Percentiles rank a stretch among this genome's conserved stretches.
These are phyloP conservation scores for Deroplatys truncata DNA, from an alignment of 2,888 invertebrate genomes.

Conservation along the genomic window DNA sequence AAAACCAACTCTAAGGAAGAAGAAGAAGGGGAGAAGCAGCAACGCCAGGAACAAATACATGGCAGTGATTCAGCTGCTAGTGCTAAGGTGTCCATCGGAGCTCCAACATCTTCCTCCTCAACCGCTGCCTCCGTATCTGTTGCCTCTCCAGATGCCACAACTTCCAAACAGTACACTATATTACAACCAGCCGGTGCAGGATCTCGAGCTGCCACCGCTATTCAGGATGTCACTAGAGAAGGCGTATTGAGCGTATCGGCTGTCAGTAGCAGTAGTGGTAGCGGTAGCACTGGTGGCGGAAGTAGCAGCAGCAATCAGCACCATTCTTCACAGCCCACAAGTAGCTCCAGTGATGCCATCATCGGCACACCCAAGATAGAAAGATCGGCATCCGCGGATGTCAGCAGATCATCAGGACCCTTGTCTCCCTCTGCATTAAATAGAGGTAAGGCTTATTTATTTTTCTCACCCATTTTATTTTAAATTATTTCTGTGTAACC, in stretches of 20 bases:
- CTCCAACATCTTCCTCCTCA: conserved; percentile 36
- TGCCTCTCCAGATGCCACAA: conserved; percentile 37
- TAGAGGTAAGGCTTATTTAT: conserved; percentile 60
- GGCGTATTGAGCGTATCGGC: conserved; percentile 60
- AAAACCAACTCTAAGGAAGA: conserved; percentile 39
- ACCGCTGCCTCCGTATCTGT: background rate
- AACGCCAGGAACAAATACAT: background rate
- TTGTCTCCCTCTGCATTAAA: conserved; percentile 72
- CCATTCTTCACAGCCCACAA: background rate
- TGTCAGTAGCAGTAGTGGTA: conserved; percentile 41
- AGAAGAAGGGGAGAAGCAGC: background rate
- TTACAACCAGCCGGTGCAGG: conserved; percentile 78
- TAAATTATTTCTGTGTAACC: no score
- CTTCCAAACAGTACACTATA: conserved; percentile 80
- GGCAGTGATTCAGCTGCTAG: conserved; percentile 35
- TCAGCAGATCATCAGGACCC: conserved; percentile 52
- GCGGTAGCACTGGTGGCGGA: conserved; percentile 37
- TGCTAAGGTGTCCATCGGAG: conserved; percentile 44
- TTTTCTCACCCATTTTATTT: background rate
- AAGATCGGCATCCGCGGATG: conserved; percentile 24
- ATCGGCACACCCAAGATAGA: conserved; percentile 20
- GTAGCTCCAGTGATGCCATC: background rate
- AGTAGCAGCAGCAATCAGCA: conserved; percentile 32
- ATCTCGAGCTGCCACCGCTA: conserved; percentile 74
- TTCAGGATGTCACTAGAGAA: conserved; percentile 71